Conservation (phyloP, 2,797 vertebrate genomes). For the Takifugu rubripes region DNA sequence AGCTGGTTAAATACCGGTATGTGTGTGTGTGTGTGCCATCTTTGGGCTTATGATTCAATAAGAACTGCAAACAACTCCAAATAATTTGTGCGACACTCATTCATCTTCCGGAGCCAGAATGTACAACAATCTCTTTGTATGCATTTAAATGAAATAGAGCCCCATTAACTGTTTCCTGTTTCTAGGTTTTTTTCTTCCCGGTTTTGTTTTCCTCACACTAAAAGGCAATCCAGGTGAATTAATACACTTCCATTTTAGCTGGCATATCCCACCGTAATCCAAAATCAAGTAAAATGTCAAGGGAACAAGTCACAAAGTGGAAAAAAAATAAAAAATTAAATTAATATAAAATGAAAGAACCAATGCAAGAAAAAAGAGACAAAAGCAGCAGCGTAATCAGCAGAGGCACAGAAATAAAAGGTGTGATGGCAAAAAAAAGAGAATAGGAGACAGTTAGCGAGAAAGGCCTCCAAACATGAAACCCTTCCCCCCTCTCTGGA, state of each 20-base stretch:
- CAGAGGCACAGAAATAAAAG: constrained; percentile 62
- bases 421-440: constrained; percentile 43
- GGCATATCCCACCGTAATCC: constrained; percentile 25
- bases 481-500: constrained; percentile 47
- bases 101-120: constrained; percentile 20
- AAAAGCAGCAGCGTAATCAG: constrained; percentile 53
- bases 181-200: constrained; percentile 5
- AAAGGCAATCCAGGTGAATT: constrained; percentile 72
- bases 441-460: constrained; percentile 49
- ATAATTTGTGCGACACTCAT: constrained; percentile 8
- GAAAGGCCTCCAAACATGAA: constrained; percentile 52
- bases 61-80: constrained; percentile 30
- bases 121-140: constrained; percentile 14
- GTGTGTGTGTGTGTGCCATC: neutral
- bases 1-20: constrained; percentile 15
- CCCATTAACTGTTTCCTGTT: constrained; percentile 14
- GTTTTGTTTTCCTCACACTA: constrained; percentile 17
- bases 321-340: constrained; percentile 7
- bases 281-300: constrained; percentile 26
- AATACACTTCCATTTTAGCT: constrained; percentile 26
- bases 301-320: constrained; percentile 36
- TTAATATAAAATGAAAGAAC: constrained; percentile 21
- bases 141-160: constrained; percentile 2
- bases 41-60: constrained; percentile 8
- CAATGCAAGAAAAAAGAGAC: constrained; percentile 40